These are phyloP conservation scores for Xenopus laevis DNA, from an alignment of 2,113 vertebrate genomes.

Conservation along the genomic window DNA sequence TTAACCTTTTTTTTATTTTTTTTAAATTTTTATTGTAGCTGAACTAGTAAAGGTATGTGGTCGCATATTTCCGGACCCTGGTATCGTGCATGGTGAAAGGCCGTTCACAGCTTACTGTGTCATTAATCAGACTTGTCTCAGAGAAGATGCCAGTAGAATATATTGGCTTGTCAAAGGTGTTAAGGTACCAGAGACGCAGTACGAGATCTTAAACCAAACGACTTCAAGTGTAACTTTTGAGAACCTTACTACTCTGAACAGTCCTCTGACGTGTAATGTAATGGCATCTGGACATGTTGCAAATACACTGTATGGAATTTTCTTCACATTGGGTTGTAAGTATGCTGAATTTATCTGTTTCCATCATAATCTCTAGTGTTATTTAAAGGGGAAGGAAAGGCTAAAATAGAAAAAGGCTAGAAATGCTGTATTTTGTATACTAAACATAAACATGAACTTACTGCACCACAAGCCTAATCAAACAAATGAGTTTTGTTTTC, in stretches of 20 bases:
- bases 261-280: constrained; percentile 69
- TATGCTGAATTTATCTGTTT: constrained; percentile 47
- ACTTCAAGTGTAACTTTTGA: constrained; percentile 75
- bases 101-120: constrained; percentile 81
- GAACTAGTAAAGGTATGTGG: constrained; percentile 58
- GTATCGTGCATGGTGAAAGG: constrained; percentile 66
- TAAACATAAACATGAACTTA: no score
- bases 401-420: no score
- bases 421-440: no score
- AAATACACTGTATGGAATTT: constrained; percentile 66
- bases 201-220: constrained; percentile 71
- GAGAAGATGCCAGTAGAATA: constrained; percentile 64
- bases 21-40: constrained; percentile 44
- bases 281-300: constrained; percentile 60
- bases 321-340: constrained; percentile 63
- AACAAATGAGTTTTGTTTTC: no score
- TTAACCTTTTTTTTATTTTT: no score
- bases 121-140: constrained; percentile 57
- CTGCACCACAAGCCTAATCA: no score
- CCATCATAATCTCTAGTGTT: not conserved
- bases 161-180: constrained; percentile 66
- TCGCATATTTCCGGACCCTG: constrained; percentile 67
- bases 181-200: constrained; percentile 64
- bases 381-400: no score
- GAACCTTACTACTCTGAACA: constrained; percentile 50